Conservation (phyloP, 2,888 invertebrate species). For the Fabriciana adippe region DNA sequence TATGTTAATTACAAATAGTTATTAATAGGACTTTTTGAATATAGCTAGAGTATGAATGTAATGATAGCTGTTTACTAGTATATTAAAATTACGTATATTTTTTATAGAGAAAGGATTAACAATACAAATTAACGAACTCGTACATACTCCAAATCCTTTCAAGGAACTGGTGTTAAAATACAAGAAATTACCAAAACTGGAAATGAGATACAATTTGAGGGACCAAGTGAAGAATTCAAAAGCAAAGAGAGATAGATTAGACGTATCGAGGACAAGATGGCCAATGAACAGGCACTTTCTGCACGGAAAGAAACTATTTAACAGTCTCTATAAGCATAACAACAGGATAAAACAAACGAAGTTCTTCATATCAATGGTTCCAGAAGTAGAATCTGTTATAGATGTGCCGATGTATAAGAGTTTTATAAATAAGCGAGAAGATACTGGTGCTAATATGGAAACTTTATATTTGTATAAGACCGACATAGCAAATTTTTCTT, state of each 20-base stretch:
- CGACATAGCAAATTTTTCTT: constrained; percentile 50
- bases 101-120: constrained; percentile 11
- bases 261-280: constrained; percentile 63
- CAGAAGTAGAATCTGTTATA: constrained; percentile 38
- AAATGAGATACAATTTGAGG: constrained; percentile 63
- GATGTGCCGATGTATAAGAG: constrained; percentile 55
- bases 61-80: no score
- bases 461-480: constrained; percentile 47
- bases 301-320: constrained; percentile 40
- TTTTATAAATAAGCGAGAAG: constrained; percentile 51
- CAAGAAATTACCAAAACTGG: constrained; percentile 59
- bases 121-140: constrained; percentile 30
- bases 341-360: constrained; percentile 30
- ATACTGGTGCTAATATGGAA: constrained; percentile 44
- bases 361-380: constrained; percentile 35
- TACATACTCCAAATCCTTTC: constrained; percentile 53
- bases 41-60: no score
- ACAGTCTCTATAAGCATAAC: constrained; percentile 33
- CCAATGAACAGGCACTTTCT: constrained; percentile 52
- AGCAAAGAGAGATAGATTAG: constrained; percentile 52
- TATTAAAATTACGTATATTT: neutral
- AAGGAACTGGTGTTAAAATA: constrained; percentile 60
- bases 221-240: constrained; percentile 66
- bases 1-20: no score
- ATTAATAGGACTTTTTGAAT: no score